Conservation (phyloP, 2,113 vertebrate genomes). For the Eleginops maclovinus region DNA sequence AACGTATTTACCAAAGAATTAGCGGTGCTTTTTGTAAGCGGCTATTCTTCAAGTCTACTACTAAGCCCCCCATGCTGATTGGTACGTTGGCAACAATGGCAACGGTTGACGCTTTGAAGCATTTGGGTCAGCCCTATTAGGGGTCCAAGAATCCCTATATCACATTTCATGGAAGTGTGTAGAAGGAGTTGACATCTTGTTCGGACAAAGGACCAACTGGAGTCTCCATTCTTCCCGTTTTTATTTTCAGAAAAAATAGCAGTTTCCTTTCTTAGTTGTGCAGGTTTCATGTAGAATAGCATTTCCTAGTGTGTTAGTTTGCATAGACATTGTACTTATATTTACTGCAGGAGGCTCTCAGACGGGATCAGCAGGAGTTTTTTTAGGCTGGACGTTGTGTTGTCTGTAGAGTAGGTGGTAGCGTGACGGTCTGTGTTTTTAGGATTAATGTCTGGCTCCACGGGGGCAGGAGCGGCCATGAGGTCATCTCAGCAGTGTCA, state of each 20-base stretch:
- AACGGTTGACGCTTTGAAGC: too few relatives aligned
- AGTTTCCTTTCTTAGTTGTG: too few relatives aligned
- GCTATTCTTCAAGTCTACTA: too few relatives aligned
- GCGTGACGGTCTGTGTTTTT: constrained; percentile 64
- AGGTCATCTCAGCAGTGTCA: constrained; percentile 59
- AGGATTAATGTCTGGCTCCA: constrained; percentile 77
- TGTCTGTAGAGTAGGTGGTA: constrained; percentile 34
- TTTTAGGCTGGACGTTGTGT: constrained; percentile 48
- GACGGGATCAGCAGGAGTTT: constrained; percentile 49
- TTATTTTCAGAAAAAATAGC: neutral
- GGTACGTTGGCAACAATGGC: too few relatives aligned
- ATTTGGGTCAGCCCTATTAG: neutral
- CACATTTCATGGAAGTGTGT: neutral
- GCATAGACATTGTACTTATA: neutral
- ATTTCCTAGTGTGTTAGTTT: neutral
- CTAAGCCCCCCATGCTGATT: too few relatives aligned
- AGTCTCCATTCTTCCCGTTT: neutral
- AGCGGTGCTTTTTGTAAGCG: too few relatives aligned
- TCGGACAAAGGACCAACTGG: neutral
- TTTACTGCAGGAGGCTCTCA: constrained; percentile 20
- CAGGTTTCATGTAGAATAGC: neutral
- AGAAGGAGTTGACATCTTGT: neutral
- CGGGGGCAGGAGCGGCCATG: constrained; percentile 44
- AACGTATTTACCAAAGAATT: too few relatives aligned
- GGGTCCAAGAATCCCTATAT: neutral